These are phyloP conservation scores for Philopedon plagiatum DNA, from an alignment of 2,888 invertebrate species.

Conservation along the genomic window DNA sequence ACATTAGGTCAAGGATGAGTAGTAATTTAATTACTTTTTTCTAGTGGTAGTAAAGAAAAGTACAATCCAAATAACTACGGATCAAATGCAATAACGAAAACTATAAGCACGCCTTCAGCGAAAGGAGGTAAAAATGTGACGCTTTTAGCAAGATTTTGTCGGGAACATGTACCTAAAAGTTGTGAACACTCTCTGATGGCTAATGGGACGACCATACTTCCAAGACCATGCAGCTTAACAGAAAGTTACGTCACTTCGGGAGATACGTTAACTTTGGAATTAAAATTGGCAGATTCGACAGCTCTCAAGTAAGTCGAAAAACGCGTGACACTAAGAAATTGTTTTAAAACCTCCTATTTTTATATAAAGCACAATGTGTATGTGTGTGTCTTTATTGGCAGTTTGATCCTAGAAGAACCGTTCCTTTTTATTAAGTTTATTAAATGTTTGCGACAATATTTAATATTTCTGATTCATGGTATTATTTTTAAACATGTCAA, in stretches of 20 bases:
- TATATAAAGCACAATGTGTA: no score
- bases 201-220: slow-evolving; percentile 70
- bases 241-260: slow-evolving; percentile 89
- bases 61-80: slow-evolving; percentile 38
- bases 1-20: no score
- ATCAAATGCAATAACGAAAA: slow-evolving; percentile 51
- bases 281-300: slow-evolving; percentile 86
- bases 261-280: slow-evolving; percentile 84
- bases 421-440: no score
- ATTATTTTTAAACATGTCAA: no score
- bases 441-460: no score
- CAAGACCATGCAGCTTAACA: slow-evolving; percentile 81
- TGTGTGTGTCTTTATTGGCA: no score
- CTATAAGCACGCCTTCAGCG: slow-evolving; percentile 56
- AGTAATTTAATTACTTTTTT: slow-evolving; percentile 9
- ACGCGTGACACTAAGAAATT: no score
- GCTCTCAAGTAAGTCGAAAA: slow-evolving; percentile 80
- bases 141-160: slow-evolving; percentile 85
- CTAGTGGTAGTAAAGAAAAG: slow-evolving; percentile 61
- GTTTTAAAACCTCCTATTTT: no score
- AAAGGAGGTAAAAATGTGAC: slow-evolving; percentile 76
- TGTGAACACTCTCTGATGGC: slow-evolving; percentile 86
- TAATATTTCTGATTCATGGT: no score
- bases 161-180: slow-evolving; percentile 84
- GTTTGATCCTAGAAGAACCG: no score